Percentiles rank a stretch among this genome's conserved stretches.
phyloP scores from a whole-genome alignment of 2,888 invertebrate genomes.

The Caenorhabditis sp. region DNA sequence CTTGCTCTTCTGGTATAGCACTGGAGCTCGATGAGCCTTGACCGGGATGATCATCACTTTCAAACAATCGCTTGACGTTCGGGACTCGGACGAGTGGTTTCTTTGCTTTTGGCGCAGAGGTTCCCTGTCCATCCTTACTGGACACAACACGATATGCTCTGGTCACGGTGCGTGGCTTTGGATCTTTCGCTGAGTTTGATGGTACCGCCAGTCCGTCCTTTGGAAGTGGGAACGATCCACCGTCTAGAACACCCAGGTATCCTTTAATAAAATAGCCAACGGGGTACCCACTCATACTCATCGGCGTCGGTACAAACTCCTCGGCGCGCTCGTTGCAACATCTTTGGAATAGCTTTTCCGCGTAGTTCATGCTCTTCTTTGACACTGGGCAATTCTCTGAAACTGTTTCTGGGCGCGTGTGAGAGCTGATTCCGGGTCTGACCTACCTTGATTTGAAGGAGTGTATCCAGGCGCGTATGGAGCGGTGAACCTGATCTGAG shows the following conservation, averaged over 20 bases:
- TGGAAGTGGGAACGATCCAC: background rate
- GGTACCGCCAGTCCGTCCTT: background rate
- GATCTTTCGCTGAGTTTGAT: background rate
- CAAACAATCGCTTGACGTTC: background rate
- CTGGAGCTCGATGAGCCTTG: background rate
- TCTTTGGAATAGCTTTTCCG: background rate
- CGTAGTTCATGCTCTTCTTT: background rate
- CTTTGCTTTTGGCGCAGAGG: background rate
- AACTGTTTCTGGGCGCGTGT: too few relatives aligned
- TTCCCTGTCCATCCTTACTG: too few relatives aligned
- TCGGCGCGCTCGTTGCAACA: background rate
- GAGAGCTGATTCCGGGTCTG: background rate
- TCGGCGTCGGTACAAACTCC: background rate
- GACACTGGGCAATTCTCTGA: background rate
- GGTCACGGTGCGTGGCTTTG: background rate
- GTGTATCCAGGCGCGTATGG: too few relatives aligned
- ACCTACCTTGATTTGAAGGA: too few relatives aligned
- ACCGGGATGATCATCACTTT: background rate
- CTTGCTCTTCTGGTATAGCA: background rate
- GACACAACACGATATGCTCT: background rate
- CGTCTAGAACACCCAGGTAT: background rate
- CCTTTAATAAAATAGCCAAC: background rate
- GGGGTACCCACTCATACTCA: background rate
- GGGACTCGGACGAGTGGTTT: background rate
- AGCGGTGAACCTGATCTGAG: background rate